phyloP scores from a whole-genome alignment of 2,888 invertebrate species.

The Merodon equestris region DNA sequence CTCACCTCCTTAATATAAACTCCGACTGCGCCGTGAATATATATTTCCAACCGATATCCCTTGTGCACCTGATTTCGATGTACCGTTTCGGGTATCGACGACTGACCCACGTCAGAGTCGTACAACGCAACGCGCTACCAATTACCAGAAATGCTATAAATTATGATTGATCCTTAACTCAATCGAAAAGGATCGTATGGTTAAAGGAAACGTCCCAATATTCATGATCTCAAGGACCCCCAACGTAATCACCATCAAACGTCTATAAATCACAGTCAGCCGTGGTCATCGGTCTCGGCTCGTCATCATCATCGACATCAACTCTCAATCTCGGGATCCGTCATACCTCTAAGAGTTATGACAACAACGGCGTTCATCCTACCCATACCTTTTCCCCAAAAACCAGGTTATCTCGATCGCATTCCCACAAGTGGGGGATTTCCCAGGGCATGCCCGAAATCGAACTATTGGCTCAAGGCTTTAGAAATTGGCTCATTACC shows the following conservation, averaged over 20 bases:
- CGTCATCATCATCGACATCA: constrained; percentile 33
- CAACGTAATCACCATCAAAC: constrained; percentile 34
- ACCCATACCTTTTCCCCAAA: constrained; percentile 15
- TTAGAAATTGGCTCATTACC: constrained; percentile 65
- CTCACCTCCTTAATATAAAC: too few species aligned
- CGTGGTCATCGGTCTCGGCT: constrained; percentile 58
- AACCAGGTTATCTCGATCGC: constrained; percentile 42
- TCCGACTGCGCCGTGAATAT: too few species aligned
- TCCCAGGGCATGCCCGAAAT: constrained; percentile 50
- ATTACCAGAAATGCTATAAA: constrained; percentile 39
- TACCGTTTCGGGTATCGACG: constrained; percentile 11
- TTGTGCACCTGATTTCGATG: constrained; percentile 5
- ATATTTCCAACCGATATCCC: background rate
- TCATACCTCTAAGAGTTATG: constrained; percentile 48
- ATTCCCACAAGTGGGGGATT: constrained; percentile 43
- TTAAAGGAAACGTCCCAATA: constrained; percentile 10
- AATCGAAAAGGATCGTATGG: constrained; percentile 23
- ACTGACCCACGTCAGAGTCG: background rate
- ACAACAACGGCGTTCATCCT: constrained; percentile 3
- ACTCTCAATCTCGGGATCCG: too few species aligned
- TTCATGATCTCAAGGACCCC: constrained; percentile 53
- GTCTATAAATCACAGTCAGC: constrained; percentile 54
- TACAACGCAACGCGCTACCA: constrained; percentile 20
- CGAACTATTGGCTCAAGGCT: constrained; percentile 50
- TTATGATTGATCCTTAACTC: constrained; percentile 57